A percentile compares a stretch with the other conserved stretches of the same genome.
Evolutionary conservation across 2,888 invertebrate species (phyloP).

Genomic region (Nebria brevicollis): DNA sequence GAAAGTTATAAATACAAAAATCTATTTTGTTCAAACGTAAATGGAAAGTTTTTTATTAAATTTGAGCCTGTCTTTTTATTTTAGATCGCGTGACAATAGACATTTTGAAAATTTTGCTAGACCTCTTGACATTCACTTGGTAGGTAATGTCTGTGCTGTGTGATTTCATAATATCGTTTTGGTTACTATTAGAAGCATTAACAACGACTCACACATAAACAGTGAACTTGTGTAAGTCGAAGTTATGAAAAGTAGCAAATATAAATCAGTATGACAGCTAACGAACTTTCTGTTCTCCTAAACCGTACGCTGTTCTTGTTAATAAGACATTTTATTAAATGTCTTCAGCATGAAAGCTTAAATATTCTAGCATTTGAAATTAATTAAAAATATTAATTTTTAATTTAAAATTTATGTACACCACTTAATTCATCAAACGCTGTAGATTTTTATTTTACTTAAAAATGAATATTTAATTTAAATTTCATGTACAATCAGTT

Average conservation of each 20-base stretch:
- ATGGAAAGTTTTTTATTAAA: background rate
- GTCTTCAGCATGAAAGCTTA: background rate
- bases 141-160: conserved; percentile 2
- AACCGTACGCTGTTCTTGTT: background rate
- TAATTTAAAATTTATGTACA: background rate
- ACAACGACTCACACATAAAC: background rate
- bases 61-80: background rate
- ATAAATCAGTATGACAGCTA: conserved; percentile 43
- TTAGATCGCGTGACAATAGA: conserved; percentile 30
- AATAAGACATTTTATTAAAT: background rate
- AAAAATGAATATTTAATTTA: background rate
- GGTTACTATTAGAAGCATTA: background rate
- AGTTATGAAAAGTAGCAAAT: conserved; percentile 39
- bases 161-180: conserved; percentile 22
- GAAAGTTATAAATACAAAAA: too few species aligned
- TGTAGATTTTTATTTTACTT: background rate
- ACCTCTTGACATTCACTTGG: conserved; percentile 23
- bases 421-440: background rate
- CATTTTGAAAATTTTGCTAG: conserved; percentile 29
- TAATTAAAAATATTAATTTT: background rate
- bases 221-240: conserved; percentile 2
- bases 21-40: background rate
- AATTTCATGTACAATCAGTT: background rate
- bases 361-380: background rate
- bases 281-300: background rate